Evolutionary conservation across 2,888 invertebrate genomes (phyloP), one percentile per base, ranked within the genome.

Genomic region (Diarsia brunnea): DNA sequence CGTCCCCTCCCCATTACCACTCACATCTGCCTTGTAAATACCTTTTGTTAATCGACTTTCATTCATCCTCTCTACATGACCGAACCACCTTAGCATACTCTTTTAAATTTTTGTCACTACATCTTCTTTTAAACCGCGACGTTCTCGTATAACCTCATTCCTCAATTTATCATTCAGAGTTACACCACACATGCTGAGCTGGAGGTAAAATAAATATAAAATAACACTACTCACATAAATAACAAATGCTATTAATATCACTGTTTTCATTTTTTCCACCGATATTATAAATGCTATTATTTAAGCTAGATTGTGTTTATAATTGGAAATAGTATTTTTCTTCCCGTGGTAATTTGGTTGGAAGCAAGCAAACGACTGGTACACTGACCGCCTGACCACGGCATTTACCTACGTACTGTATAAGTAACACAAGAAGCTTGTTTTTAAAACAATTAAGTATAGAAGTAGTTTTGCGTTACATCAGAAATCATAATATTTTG

Each of bases 161-260:
- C n/a, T n/a, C n/a, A n/a, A n/a, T n/a, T n/a, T n/a, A n/a, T n/a
- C n/a, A n/a, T n/a, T n/a, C n/a, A n/a, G n/a, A n/a, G n/a, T n/a
- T n/a, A n/a, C n/a, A n/a, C n/a, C n/a, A n/a, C n/a, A n/a, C n/a
- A n/a, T n/a, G n/a, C n/a, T n/a, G n/a, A n/a, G n/a, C n/a, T 10
- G 27, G 24, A 55, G 16, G 16, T 27, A 7, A 55, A 55, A 55
- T 24, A 24, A 55, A 7, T 24, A 19, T 19, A 19, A 27, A 43
- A n/a, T 0, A 11, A 14, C 8, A 3, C 14, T 16, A 89, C 89
- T 89, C 67, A 89, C 89, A 70, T 68, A 61, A 61, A 79, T 43
- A 2, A 80, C 12, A 38, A 84, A 43, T 2, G 88, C 58, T 61
- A 85, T n/a, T 16, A 88, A 51, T 45, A 79, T 43, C 10, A 79